phyloP scores from a whole-genome alignment of 1,140 invertebrate species.

The Myzus persicae region DNA sequence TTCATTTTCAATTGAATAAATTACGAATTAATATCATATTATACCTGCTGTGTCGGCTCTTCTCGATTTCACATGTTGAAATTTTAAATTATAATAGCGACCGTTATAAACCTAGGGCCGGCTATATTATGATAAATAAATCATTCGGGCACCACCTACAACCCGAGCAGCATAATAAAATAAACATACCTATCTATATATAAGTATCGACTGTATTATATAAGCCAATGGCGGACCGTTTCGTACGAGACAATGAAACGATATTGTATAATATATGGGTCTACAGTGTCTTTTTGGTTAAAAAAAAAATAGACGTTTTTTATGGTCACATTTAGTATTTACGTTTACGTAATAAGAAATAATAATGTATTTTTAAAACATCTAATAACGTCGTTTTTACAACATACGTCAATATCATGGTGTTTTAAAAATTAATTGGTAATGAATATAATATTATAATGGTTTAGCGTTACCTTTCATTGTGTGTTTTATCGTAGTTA shows the following conservation, averaged over 20 bases:
- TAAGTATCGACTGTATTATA: slow-evolving; percentile 2
- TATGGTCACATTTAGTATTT: not conserved
- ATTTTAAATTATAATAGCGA: not conserved
- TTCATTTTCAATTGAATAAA: slow-evolving; percentile 41
- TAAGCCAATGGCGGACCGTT: not conserved
- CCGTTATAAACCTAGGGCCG: not conserved
- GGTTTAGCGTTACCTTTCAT: not conserved
- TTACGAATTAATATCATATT: not conserved
- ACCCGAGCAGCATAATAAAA: not conserved
- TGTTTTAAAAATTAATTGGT: not conserved
- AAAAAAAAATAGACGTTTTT: not conserved
- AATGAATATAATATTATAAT: not conserved
- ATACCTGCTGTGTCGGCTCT: not conserved
- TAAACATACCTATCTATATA: not conserved
- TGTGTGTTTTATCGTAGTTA: not conserved
- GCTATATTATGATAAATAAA: not conserved
- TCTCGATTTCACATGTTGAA: not conserved
- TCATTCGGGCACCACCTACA: not conserved
- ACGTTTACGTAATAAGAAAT: not conserved
- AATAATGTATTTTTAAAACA: not conserved
- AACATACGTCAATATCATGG: not conserved
- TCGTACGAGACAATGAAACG: not conserved
- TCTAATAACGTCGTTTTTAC: not conserved
- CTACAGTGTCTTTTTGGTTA: not conserved
- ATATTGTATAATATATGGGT: not conserved